These are phyloP conservation scores for Falcaria lacertinaria DNA, from an alignment of 2,888 invertebrate species.

Conservation along the genomic window DNA sequence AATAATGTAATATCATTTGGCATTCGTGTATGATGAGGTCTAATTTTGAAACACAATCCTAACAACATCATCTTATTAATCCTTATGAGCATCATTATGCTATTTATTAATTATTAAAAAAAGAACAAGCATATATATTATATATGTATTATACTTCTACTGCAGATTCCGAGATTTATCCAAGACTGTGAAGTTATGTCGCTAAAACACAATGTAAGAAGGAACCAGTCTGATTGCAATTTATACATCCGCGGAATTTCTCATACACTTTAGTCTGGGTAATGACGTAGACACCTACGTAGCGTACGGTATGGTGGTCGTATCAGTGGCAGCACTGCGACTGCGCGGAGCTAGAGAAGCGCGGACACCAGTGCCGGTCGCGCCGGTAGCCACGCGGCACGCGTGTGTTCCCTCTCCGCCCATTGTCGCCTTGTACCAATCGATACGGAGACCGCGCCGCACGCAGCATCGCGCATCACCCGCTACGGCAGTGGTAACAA, in stretches of 20 bases:
- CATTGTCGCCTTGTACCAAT: conserved; percentile 31
- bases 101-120: too few species aligned
- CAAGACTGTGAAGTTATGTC: too few species aligned
- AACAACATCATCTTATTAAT: too few species aligned
- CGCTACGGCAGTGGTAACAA: conserved; percentile 52
- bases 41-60: too few species aligned
- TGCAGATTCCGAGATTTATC: too few species aligned
- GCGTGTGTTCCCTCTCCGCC: conserved; percentile 51
- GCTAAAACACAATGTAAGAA: too few species aligned
- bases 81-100: too few species aligned
- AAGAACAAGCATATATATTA: too few species aligned
- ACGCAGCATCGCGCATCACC: conserved; percentile 42
- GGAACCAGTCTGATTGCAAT: neutral
- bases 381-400: conserved; percentile 73
- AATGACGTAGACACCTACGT: conserved; percentile 3
- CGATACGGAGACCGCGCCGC: conserved; percentile 36
- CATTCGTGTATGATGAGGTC: too few species aligned
- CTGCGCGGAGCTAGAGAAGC: conserved; percentile 50
- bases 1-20: too few species aligned
- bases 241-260: neutral
- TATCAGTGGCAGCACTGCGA: conserved; percentile 43
- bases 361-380: conserved; percentile 66
- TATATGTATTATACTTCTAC: too few species aligned
- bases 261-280: neutral
- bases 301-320: conserved; percentile 19